These are phyloP conservation scores for Probaryconus sp. DNA, from an alignment of 1,140 invertebrate species.

Conservation along the genomic window DNA sequence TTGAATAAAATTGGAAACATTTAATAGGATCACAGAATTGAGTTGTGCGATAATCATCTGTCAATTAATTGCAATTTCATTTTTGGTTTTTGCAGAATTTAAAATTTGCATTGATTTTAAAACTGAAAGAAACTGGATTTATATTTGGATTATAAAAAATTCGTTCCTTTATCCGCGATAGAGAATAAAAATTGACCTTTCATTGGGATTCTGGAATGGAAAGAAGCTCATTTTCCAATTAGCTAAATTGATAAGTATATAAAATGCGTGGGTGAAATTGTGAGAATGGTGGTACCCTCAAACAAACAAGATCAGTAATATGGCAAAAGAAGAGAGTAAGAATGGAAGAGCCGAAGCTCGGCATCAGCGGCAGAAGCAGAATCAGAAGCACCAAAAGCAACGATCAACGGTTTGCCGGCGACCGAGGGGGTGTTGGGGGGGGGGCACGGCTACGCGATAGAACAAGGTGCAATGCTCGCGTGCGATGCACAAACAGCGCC, in stretches of 20 bases:
- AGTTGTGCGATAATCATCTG: too few species aligned
- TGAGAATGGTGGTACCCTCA: constrained; percentile 41
- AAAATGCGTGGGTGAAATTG: constrained; percentile 48
- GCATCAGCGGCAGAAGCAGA: constrained; percentile 2
- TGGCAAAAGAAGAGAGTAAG: constrained; percentile 42
- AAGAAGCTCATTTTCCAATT: too few species aligned
- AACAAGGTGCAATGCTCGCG: constrained; percentile 77
- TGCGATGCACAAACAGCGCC: constrained; percentile 75
- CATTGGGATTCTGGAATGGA: constrained; percentile 4
- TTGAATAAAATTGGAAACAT: too few species aligned
- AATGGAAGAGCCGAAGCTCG: constrained; percentile 27
- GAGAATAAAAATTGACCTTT: too few species aligned
- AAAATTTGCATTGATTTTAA: too few species aligned
- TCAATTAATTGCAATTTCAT: too few species aligned
- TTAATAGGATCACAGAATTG: too few species aligned
- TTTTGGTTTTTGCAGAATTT: too few species aligned
- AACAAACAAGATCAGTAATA: constrained; percentile 48
- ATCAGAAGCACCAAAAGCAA: constrained; percentile 3
- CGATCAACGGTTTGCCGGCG: constrained; percentile 11
- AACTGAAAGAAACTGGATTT: too few species aligned
- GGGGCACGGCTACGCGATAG: constrained; percentile 69
- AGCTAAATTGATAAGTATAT: too few species aligned
- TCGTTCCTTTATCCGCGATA: too few species aligned
- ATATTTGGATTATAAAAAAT: too few species aligned
- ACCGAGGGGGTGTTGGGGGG: constrained; percentile 1